These are phyloP conservation scores for Pilophorus perplexus DNA, from an alignment of 2,888 invertebrate species.

Conservation along the genomic window DNA sequence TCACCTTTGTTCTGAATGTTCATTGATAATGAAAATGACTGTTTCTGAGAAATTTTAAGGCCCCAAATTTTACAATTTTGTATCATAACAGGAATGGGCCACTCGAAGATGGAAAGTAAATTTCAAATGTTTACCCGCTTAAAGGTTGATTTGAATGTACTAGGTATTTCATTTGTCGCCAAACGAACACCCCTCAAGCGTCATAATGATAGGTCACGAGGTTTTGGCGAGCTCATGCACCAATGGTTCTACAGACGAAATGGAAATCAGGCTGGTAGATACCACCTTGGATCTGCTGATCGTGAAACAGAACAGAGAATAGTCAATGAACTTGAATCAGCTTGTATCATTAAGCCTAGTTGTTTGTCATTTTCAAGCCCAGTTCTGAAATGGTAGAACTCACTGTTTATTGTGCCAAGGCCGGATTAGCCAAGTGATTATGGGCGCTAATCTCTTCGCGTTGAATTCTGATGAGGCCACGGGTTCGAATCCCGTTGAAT, in stretches of 20 bases:
- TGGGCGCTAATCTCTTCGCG: no score
- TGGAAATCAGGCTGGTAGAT: not conserved
- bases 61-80: not conserved
- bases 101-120: not conserved
- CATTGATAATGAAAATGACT: not conserved
- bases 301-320: not conserved
- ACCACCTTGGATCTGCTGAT: not conserved
- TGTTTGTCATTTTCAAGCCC: slow-evolving; percentile 30
- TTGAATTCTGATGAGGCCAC: no score
- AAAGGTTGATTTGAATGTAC: not conserved
- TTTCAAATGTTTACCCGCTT: not conserved
- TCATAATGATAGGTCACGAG: not conserved
- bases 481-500: no score
- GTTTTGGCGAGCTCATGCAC: not conserved
- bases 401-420: not conserved
- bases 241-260: not conserved
- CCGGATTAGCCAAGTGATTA: no score
- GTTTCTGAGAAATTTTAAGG: not conserved
- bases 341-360: slow-evolving; percentile 22
- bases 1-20: slow-evolving; percentile 6
- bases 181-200: no score
- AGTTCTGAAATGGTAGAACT: slow-evolving; percentile 5
- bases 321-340: not conserved
- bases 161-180: not conserved
- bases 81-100: not conserved